These are phyloP conservation scores for Acrocephalus arundinaceus DNA, from an alignment of 2,113 vertebrate genomes.

Conservation along the genomic window DNA sequence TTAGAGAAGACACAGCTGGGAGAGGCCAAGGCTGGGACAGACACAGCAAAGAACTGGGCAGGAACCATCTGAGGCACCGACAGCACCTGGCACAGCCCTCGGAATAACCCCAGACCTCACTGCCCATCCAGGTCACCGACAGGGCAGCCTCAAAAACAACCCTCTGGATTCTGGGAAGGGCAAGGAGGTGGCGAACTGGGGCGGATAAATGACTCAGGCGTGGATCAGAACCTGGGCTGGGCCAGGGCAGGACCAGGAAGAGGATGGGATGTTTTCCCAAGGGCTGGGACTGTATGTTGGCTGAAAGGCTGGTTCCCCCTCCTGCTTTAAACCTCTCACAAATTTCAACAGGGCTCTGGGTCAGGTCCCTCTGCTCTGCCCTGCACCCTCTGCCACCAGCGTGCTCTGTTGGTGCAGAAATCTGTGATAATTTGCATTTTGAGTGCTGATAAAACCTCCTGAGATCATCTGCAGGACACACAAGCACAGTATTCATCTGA, in stretches of 20 bases:
- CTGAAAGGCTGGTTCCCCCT: neutral
- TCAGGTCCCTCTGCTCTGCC: neutral
- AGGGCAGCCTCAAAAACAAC: neutral
- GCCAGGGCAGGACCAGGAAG: constrained; percentile 31
- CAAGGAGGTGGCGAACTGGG: neutral
- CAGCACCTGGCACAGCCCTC: neutral
- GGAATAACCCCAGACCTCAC: neutral
- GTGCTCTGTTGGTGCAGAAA: neutral
- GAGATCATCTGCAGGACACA: neutral
- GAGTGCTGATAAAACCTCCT: neutral
- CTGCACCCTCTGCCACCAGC: neutral
- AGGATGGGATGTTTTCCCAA: neutral
- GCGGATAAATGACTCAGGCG: neutral
- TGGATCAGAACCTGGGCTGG: neutral
- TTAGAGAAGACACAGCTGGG: neutral
- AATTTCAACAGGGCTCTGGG: neutral
- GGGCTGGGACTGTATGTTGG: neutral
- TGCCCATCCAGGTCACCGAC: neutral
- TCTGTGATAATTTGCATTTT: neutral
- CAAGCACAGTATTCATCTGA: neutral
- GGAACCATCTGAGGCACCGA: neutral
- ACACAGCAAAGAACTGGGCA: neutral
- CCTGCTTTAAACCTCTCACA: neutral
- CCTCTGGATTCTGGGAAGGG: neutral
- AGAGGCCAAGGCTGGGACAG: neutral